A percentile compares a stretch with the other conserved stretches of the same genome.
Conservation (phyloP, 2,888 invertebrate species). For the Meganola albula region DNA sequence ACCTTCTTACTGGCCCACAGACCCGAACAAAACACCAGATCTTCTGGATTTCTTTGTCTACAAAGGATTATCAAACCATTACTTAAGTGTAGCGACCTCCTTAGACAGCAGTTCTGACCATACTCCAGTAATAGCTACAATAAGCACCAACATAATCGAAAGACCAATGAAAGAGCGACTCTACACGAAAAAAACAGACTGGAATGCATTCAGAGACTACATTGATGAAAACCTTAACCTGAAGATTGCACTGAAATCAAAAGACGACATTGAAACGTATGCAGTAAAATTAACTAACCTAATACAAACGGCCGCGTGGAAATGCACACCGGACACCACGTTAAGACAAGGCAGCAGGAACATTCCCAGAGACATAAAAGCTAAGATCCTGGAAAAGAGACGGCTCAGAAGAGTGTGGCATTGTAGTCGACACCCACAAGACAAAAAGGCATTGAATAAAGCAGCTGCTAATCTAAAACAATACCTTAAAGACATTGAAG, state of each 20-base stretch:
- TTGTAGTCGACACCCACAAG: neutral
- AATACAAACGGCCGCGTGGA: constrained; percentile 1
- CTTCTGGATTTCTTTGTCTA: constrained; percentile 4
- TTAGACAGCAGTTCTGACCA: constrained; percentile 2
- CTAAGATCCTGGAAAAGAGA: neutral
- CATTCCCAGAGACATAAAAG: neutral
- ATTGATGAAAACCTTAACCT: neutral
- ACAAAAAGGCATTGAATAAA: neutral
- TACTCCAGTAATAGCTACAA: constrained; percentile 1
- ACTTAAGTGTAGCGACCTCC: neutral
- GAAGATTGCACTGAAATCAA: neutral
- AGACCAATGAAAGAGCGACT: constrained; percentile 1
- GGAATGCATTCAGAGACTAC: neutral
- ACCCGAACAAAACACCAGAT: constrained; percentile 4
- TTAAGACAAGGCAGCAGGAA: neutral
- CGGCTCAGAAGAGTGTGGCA: neutral
- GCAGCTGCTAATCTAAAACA: neutral
- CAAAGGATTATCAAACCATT: neutral
- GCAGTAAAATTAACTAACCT: neutral
- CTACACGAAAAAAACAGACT: neutral
- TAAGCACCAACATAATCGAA: neutral
- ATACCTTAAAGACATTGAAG: neutral
- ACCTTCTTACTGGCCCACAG: constrained; percentile 4
- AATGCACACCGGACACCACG: neutral
- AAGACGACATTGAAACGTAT: neutral